A percentile compares a stretch with the other conserved stretches of the same genome.
phyloP scores from a whole-genome alignment of 35 echinoderm and acorn worm species.

The Ophioderma brevispina region DNA sequence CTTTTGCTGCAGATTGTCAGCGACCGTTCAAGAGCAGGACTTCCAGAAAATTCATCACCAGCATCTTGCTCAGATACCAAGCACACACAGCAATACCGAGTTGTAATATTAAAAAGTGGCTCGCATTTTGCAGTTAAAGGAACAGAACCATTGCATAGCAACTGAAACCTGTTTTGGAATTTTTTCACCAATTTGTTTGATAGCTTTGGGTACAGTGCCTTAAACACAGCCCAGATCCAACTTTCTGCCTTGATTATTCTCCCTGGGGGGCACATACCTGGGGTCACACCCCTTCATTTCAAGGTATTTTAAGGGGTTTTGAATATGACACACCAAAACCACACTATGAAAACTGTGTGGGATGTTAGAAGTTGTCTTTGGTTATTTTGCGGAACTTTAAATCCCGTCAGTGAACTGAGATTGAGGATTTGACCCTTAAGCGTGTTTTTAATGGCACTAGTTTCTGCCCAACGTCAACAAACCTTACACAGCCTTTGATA shows the following conservation, averaged over 20 bases:
- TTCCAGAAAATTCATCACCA: slow-evolving; percentile 44
- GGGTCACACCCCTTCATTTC: slow-evolving; percentile 52
- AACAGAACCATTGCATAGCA: slow-evolving; percentile 36
- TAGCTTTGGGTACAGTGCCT: slow-evolving; percentile 27
- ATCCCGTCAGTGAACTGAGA: slow-evolving; percentile 4
- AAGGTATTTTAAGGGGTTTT: slow-evolving; percentile 66
- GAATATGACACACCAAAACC: slow-evolving; percentile 33
- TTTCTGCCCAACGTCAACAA: slow-evolving; percentile 40
- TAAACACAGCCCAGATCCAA: slow-evolving; percentile 59
- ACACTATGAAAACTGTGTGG: slow-evolving; percentile 46
- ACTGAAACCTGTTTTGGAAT: not conserved
- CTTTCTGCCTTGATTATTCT: slow-evolving; percentile 45
- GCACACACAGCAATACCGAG: slow-evolving; percentile 58
- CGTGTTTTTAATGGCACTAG: slow-evolving; percentile 35
- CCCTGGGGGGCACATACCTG: slow-evolving; percentile 5
- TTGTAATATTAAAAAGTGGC: slow-evolving; percentile 53
- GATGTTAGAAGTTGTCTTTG: slow-evolving; percentile 51
- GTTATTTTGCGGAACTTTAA: slow-evolving; percentile 39
- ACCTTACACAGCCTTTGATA: not conserved
- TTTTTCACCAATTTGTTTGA: slow-evolving; percentile 23
- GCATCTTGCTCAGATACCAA: slow-evolving; percentile 63
- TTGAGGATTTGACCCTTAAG: slow-evolving; percentile 36
- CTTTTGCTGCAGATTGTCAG: slow-evolving; percentile 71
- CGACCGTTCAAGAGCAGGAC: slow-evolving; percentile 24
- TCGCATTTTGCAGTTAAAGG: slow-evolving; percentile 49